phyloP scores from a whole-genome alignment of 2,797 vertebrate species.

The Picus viridis region DNA sequence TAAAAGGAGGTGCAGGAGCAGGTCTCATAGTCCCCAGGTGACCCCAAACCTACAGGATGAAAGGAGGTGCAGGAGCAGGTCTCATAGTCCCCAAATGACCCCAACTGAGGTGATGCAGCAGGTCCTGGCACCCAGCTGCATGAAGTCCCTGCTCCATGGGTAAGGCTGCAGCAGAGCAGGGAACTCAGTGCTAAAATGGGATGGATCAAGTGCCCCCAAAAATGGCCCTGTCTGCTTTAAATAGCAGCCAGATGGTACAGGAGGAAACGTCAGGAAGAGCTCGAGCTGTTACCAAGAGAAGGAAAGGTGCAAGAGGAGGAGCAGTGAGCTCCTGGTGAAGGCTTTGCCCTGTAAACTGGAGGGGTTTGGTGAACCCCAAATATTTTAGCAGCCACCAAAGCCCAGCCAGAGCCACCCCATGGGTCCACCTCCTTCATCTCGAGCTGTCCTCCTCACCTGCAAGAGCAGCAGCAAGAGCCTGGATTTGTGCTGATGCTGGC shows the following conservation, averaged over 20 bases:
- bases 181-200: not conserved
- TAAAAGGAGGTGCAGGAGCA: too few relatives aligned
- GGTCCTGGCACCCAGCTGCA: not conserved
- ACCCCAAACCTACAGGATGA: too few relatives aligned
- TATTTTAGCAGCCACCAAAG: rapidly evolving
- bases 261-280: not conserved
- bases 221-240: not conserved
- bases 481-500: not conserved
- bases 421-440: not conserved
- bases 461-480: too few relatives aligned
- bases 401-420: not conserved
- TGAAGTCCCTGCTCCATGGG: not conserved
- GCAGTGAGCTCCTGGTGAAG: rapidly evolving
- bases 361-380: not conserved
- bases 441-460: not conserved
- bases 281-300: not conserved
- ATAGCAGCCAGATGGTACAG: not conserved
- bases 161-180: not conserved
- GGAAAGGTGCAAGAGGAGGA: not conserved
- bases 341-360: not conserved
- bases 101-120: too few relatives aligned
- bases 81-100: too few relatives aligned
- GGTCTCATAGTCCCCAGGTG: too few relatives aligned
- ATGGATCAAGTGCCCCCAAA: not conserved
- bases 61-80: too few relatives aligned